Evolutionary conservation across 2,113 vertebrate species (phyloP).

Genomic region (Salminus brasiliensis): DNA sequence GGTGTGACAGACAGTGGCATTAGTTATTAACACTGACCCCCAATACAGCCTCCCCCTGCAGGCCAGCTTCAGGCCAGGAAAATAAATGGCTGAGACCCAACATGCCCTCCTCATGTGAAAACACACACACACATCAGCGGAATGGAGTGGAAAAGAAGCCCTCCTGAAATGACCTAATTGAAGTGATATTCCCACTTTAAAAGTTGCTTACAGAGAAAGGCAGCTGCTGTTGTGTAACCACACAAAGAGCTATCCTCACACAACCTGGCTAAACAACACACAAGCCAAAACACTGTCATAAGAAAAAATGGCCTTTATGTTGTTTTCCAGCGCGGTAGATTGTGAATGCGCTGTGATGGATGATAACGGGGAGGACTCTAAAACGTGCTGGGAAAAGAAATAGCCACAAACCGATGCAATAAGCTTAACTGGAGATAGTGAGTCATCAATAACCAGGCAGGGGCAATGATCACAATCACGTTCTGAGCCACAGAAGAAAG

Average conservation of each 20-base stretch:
- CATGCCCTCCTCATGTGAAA: not conserved
- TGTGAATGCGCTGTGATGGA: slow-evolving; percentile 65
- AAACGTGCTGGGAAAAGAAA: slow-evolving; percentile 65
- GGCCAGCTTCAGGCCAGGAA: slow-evolving; percentile 62
- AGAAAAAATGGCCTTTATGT: slow-evolving; percentile 11
- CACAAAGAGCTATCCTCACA: not conserved
- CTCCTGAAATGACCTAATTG: not conserved
- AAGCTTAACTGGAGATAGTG: slow-evolving; percentile 69
- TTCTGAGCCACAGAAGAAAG: slow-evolving; percentile 14
- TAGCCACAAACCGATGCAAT: slow-evolving; percentile 69
- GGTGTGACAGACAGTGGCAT: slow-evolving; percentile 75
- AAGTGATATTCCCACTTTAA: not conserved
- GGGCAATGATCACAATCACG: not conserved
- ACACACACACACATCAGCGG: not conserved
- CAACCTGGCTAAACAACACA: not conserved
- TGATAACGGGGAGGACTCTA: slow-evolving; percentile 60
- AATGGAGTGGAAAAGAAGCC: not conserved
- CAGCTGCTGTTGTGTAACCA: not conserved
- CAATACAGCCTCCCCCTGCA: slow-evolving; percentile 44
- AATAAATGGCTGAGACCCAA: slow-evolving; percentile 34
- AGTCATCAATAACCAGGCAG: slow-evolving; percentile 69
- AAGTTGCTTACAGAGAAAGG: not conserved
- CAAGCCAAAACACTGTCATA: not conserved
- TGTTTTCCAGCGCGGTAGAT: not conserved
- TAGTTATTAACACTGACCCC: slow-evolving; percentile 77